Conservation (phyloP, 1,140 invertebrate species). For the Aculops lycopersici region DNA sequence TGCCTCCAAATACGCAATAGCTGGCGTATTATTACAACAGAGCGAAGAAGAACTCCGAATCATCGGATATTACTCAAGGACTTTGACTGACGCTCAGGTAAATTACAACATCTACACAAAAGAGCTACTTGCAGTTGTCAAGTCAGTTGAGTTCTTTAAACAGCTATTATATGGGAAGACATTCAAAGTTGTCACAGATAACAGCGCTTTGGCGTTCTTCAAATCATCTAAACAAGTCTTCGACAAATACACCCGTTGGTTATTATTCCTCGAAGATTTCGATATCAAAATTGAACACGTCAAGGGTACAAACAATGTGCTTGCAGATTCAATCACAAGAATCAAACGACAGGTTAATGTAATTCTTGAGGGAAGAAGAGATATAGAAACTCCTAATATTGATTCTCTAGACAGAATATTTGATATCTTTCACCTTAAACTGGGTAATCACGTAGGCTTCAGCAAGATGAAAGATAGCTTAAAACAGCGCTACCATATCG, state of each 20-base stretch:
- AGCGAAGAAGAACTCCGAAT: background rate
- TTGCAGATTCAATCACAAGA: slow-evolving; percentile 4
- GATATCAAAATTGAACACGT: slow-evolving; percentile 6
- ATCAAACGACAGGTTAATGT: background rate
- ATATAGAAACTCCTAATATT: background rate
- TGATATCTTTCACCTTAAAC: background rate
- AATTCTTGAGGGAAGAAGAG: background rate
- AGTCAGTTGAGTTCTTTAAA: background rate
- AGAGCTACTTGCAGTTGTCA: background rate
- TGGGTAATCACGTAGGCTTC: background rate
- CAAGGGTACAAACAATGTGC: slow-evolving; percentile 1
- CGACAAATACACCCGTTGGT: slow-evolving; percentile 3
- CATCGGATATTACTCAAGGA: background rate
- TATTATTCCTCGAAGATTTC: slow-evolving; percentile 2
- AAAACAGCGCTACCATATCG: background rate
- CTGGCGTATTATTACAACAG: background rate
- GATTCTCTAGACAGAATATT: background rate
- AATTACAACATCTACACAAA: background rate
- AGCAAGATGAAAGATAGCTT: background rate
- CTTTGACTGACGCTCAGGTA: background rate
- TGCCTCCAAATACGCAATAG: background rate
- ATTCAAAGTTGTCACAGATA: slow-evolving; percentile 7
- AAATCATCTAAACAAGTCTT: slow-evolving; percentile 4
- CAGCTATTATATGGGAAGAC: background rate
- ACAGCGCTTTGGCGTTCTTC: slow-evolving; percentile 3